Conservation (phyloP, 1,140 invertebrate species). For the Atta cephalotes region DNA sequence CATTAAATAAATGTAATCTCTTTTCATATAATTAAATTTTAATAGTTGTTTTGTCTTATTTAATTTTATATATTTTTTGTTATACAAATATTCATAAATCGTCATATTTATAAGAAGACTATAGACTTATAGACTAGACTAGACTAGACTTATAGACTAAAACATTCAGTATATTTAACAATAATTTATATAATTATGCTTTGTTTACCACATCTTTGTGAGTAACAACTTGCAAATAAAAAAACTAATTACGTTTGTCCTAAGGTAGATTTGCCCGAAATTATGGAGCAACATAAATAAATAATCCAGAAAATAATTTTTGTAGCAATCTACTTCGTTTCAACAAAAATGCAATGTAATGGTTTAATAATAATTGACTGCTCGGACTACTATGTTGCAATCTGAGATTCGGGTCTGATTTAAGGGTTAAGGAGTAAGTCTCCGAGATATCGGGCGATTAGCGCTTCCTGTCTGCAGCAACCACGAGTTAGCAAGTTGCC, state of each 20-base stretch:
- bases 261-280: background rate
- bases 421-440: slow-evolving; percentile 42
- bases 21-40: background rate
- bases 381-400: slow-evolving; percentile 27
- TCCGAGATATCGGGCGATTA: slow-evolving; percentile 55
- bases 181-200: background rate
- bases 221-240: background rate
- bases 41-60: background rate
- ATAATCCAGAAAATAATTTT: background rate
- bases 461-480: slow-evolving; percentile 60
- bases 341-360: slow-evolving; percentile 25
- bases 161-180: background rate
- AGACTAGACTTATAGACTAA: too few relatives aligned
- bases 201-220: background rate
- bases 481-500: slow-evolving; percentile 62
- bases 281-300: background rate
- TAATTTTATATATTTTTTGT: background rate
- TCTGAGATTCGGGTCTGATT: background rate
- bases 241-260: background rate
- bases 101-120: background rate
- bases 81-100: background rate
- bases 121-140: too few relatives aligned
- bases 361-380: slow-evolving; percentile 29
- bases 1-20: background rate
- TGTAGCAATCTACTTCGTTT: background rate